Evolutionary conservation across 1,140 invertebrate genomes (phyloP), one percentile per base, ranked within the genome.

Genomic region (Brachionus rubens): DNA sequence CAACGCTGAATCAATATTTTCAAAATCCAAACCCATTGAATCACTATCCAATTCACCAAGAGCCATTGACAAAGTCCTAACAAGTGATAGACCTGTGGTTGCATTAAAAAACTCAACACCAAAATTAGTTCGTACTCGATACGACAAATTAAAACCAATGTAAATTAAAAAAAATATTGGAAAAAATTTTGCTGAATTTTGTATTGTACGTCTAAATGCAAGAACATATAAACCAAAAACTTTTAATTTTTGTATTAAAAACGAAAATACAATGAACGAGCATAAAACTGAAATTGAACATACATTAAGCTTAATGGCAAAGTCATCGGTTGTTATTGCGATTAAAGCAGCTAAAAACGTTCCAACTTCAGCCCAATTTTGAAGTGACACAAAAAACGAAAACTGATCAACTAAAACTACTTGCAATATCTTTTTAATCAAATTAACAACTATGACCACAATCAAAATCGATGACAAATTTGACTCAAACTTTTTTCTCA

Each of bases 151-250:
- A 40, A 72, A 72, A 19, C 68, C 68, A 28, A 54, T 54, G 28
- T 72, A 72, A 33, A 72, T 72, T 0, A 72, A 26, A 24, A 72
- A 54, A 72, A 72, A 72, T 3, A 72, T 72, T 24, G 68, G 68
- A 33, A 72, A 72, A 54, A 72, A 72, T 72, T 50, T 72, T 7
- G 68, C 68, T 33, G 68, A 72, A 54, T 72, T 72, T 41, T 72
- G 46, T 33, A 72, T 36, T 9, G 68, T 72, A 2, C 68, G 68
- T 2, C 68, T 14, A 54, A 72, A 72, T 1, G 68, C 68, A 0
- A 72, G 46, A 7, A 72, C 68, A 30, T 72, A 72, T 2, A 72
- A 36, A 16, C 68, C 68, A n/a, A 72, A 72, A 19, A 72, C 50
- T 54, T 72, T 72, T n/a, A 72, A 24, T 33, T 72, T 72, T 30